phyloP scores from a whole-genome alignment of 2,888 invertebrate species.

The Caenorhabditis sinica region DNA sequence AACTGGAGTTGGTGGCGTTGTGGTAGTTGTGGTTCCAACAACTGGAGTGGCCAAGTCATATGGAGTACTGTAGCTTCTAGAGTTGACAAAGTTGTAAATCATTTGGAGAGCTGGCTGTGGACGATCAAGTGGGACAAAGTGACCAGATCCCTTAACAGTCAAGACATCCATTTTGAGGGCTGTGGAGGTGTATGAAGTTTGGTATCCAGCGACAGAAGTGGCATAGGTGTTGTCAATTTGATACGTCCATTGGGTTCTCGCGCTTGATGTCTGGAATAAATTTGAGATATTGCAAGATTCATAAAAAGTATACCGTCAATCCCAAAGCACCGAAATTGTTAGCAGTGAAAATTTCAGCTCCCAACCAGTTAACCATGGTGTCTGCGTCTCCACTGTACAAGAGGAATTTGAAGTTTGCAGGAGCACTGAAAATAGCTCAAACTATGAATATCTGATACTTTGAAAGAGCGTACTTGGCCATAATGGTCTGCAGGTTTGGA shows the following conservation, averaged over 20 bases:
- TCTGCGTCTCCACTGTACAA: conserved; percentile 71
- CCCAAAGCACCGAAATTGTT: conserved; percentile 19
- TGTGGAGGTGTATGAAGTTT: conserved; percentile 56
- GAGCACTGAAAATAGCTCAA: conserved; percentile 42
- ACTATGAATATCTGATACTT: no score
- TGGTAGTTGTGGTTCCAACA: conserved; percentile 13
- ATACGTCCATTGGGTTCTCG: conserved; percentile 64
- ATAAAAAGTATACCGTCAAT: conserved; percentile 11
- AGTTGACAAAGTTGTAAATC: conserved; percentile 69
- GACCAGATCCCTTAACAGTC: conserved; percentile 73
- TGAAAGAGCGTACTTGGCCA: no score
- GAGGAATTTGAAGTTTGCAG: conserved; percentile 61
- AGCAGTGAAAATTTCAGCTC: conserved; percentile 68
- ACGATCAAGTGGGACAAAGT: conserved; percentile 72
- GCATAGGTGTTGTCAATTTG: conserved; percentile 42
- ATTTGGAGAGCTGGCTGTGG: conserved; percentile 71
- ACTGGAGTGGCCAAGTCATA: background rate
- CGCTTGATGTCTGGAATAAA: conserved; percentile 26
- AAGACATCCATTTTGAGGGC: conserved; percentile 64
- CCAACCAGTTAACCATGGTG: conserved; percentile 71
- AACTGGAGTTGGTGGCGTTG: background rate
- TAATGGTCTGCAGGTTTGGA: conserved; percentile 53
- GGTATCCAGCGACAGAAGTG: conserved; percentile 62
- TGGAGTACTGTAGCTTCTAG: conserved; percentile 65
- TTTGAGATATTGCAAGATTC: background rate